Evolutionary conservation across 2,888 invertebrate genomes (phyloP), one percentile per base, ranked within the genome.

Genomic region (Amphipyra berbera): DNA sequence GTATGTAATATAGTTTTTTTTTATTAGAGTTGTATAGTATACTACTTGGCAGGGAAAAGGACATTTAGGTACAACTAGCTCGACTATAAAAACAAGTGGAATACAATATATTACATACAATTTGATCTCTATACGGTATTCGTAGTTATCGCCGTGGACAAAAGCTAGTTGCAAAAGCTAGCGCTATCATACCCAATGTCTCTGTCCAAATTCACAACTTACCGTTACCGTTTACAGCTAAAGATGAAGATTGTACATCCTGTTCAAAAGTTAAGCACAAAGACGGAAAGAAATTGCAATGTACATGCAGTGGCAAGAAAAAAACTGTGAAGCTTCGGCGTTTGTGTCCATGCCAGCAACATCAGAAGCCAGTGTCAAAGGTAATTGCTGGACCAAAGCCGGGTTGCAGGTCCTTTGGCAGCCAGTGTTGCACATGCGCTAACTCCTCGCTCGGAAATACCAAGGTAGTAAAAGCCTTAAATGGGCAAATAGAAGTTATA

Each of bases 291-390:
- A 56, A 47, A 15, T 38, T 53, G 41, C 15, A 48, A 44, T 74
- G 70, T 45, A 7, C 40, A 13, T 74, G 60, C 15, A 57, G 46
- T 33, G 61, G 50, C 42, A 76, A 57, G 21, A 64, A 46, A 14
- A 64, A 42, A 42, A 38, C 33, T 8, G 15, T 50, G 6, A 76
- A 56, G 27, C 42, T 49, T 10, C 27, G 33, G 10, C n/a, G 50
- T 30, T 50, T 60, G 10, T 61, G 74, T 9, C 74, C 74, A 30
- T 77, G 60, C 10, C 47, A 74, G 53, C 13, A 40, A 6, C 37
- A 52, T 13, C 57, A 47, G 33, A 44, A 42, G 8, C 44, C 60
- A 10, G 48, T 64, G n/a, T 50, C 68, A 4, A 38, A 42, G 3
- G 30, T 33, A 7, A 13, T 9, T 21, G 1, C 33, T 15, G 68